Base-by-base conservation (phyloP, 2,797 vertebrate genomes). In the Eptatretus atami region DNA sequence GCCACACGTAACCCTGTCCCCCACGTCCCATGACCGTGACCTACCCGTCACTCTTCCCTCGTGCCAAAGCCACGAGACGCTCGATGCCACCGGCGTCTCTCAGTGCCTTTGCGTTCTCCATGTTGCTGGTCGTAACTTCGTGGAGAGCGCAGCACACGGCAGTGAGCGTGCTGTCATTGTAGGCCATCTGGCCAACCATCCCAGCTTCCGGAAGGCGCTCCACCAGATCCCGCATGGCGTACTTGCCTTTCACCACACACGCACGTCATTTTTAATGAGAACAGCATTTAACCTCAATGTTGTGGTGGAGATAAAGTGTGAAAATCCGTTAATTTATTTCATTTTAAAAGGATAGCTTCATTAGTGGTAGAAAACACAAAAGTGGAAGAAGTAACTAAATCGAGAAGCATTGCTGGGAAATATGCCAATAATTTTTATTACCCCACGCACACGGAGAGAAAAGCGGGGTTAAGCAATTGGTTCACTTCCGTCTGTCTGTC, bases 1-100 rank as follows among this genome's bases (percentile, higher is more conserved):
- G 31, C 4, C 31, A 44, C 31, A 44, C 31, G 31, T 44, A 8
- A 44, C 6, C 31, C 6, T 4, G 31, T 44, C 4, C 6, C 6
- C 31, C 31, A 44, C 31, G 31, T 44, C 4, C 31, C 31, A 8
- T 8, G 31, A 44, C 31, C 57, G 57, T 11, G n/a, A 73, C 81
- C 71, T 75, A 79, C 90, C 88, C 86, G 76, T 98, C 88, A 66
- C 86, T 86, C 70, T 82, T 77, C 69, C 84, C 81, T 74, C 86
- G 93, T 19, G 87, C 93, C 72, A 98, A 93, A 77, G 86, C 85
- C 74, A 98, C 86, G 71, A 98, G 81, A 73, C 95, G 95, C 71
- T 94, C 87, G 60, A 98, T 88, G 15, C 88, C 92, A 0, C 88
- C 88, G 0, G 85, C 84, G 69, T 98, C 86, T 0, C 87, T 86